Percentiles rank a stretch among this genome's conserved stretches.
phyloP scores from a whole-genome alignment of 2,888 invertebrate genomes.

The Bellardia bayeri region DNA sequence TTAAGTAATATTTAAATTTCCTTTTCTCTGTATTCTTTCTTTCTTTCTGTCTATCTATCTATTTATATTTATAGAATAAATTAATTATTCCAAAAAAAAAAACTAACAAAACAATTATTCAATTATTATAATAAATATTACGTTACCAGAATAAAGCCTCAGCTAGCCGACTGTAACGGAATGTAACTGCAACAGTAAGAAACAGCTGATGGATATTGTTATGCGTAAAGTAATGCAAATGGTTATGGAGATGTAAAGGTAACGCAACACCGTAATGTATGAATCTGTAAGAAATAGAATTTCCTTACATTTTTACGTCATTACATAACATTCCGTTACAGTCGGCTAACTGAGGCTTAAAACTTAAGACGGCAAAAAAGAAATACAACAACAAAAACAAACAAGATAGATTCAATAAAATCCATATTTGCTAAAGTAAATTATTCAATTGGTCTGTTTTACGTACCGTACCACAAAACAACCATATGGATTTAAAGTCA shows the following conservation, averaged over 20 bases:
- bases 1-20: constrained; percentile 4
- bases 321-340: too few relatives aligned
- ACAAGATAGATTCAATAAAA: constrained; percentile 29
- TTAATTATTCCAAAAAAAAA: neutral
- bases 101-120: constrained; percentile 7
- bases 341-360: too few relatives aligned
- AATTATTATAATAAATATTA: neutral
- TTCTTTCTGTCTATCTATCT: neutral
- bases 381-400: neutral
- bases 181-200: too few relatives aligned
- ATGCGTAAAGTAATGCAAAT: too few relatives aligned
- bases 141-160: neutral
- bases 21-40: neutral
- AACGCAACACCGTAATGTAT: too few relatives aligned
- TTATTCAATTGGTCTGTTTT: constrained; percentile 11
- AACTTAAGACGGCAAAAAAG: neutral
- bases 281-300: too few relatives aligned
- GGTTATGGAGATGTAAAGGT: too few relatives aligned
- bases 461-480: neutral
- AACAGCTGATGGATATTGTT: too few relatives aligned
- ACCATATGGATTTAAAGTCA: constrained; percentile 35
- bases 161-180: too few relatives aligned
- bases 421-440: constrained; percentile 15
- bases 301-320: too few relatives aligned
- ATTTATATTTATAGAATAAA: neutral